These are phyloP conservation scores for Archips xylosteana DNA, from an alignment of 2,888 invertebrate genomes.

Conservation along the genomic window DNA sequence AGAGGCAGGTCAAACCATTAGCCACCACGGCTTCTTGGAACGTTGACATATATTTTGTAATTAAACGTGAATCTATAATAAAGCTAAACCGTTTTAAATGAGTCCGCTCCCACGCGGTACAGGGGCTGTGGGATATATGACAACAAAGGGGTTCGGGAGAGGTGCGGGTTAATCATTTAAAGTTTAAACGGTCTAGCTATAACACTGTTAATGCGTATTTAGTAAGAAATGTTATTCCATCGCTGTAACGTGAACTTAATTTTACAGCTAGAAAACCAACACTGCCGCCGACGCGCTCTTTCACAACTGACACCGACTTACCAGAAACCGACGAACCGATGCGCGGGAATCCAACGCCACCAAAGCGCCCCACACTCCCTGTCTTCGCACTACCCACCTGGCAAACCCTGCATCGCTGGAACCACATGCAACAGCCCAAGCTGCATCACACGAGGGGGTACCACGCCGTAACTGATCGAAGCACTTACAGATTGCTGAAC, in stretches of 20 bases:
- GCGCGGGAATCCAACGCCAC: background rate
- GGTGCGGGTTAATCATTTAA: no score
- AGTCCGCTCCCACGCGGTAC: no score
- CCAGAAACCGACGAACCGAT: background rate
- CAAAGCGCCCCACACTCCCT: background rate
- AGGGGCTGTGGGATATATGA: no score
- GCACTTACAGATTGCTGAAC: background rate
- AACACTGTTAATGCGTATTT: no score
- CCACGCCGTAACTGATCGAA: background rate
- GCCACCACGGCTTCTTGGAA: no score
- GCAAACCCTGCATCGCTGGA: background rate
- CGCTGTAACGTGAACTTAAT: background rate
- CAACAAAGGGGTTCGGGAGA: no score
- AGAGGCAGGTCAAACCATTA: no score
- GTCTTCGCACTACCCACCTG: background rate
- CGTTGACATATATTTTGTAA: no score
- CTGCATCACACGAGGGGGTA: background rate
- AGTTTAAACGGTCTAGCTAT: no score
- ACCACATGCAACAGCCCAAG: background rate
- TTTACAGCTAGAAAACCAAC: constrained; percentile 3
- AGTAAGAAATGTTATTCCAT: background rate
- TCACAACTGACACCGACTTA: background rate
- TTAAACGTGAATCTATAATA: no score
- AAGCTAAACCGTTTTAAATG: no score
- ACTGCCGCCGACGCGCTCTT: background rate